Percentiles rank a stretch among this genome's conserved stretches.
Conservation (phyloP, 2,113 vertebrate species). For the Chloebia gouldiae region DNA sequence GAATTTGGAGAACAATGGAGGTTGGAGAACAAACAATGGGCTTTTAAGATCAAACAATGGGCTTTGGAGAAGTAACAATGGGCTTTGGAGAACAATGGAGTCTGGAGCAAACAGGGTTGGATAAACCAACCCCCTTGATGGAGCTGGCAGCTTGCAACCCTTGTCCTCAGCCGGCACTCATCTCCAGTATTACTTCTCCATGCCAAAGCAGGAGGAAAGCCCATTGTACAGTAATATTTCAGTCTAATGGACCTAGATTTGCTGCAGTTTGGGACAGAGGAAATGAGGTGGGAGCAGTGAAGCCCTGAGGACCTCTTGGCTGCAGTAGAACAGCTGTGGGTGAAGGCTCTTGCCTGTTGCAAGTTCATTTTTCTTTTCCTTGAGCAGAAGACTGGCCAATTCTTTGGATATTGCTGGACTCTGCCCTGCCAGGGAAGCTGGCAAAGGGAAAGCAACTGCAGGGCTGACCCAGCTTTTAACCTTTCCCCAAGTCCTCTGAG, state of each 20-base stretch:
- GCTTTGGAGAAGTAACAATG: too few species aligned
- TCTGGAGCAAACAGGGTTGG: neutral
- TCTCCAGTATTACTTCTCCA: neutral
- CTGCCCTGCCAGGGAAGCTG: slow-evolving; percentile 10
- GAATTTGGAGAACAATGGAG: too few species aligned
- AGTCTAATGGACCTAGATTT: neutral
- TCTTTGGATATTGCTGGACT: neutral
- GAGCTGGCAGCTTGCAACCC: neutral
- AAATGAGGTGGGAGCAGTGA: neutral
- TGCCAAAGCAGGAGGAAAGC: neutral
- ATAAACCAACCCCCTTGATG: neutral
- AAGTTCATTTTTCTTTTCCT: neutral
- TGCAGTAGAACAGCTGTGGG: neutral
- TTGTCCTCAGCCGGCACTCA: neutral
- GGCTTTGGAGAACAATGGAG: neutral
- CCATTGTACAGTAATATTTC: neutral
- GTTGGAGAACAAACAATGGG: too few species aligned
- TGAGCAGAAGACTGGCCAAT: neutral
- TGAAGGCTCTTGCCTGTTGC: neutral
- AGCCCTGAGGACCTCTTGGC: neutral
- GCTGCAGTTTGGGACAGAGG: neutral
- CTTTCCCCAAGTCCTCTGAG: neutral
- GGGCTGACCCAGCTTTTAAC: slow-evolving; percentile 23
- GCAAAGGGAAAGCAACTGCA: neutral
- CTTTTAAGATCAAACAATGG: too few species aligned